phyloP scores from a whole-genome alignment of 1,140 invertebrate species.

The Drosophila mayri region DNA sequence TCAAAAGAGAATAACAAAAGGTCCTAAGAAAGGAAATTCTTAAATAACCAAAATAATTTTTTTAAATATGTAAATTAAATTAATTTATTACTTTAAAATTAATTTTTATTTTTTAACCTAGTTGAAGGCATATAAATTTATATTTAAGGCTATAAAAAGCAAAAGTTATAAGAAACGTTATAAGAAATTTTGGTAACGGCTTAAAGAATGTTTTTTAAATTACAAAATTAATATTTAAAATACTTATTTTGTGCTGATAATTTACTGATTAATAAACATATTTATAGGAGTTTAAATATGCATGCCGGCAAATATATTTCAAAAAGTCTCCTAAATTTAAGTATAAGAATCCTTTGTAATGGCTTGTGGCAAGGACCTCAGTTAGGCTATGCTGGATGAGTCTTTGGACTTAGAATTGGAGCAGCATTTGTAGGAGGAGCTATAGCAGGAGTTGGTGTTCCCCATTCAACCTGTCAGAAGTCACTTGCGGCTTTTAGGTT shows the following conservation, averaged over 20 bases:
- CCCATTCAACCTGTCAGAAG: conserved; percentile 38
- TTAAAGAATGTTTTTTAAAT: neutral
- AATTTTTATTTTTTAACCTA: neutral
- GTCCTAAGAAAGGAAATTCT: neutral
- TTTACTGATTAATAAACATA: neutral
- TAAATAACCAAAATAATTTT: neutral
- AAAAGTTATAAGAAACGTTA: neutral
- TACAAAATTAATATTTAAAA: neutral
- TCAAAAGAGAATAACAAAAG: neutral
- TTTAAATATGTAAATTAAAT: neutral
- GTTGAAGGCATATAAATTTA: neutral
- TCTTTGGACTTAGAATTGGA: neutral
- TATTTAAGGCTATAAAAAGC: too few relatives aligned
- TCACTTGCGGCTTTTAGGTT: conserved; percentile 44
- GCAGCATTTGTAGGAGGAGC: neutral
- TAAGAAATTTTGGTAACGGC: neutral
- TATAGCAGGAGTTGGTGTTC: neutral
- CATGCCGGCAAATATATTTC: neutral
- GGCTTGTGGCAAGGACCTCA: neutral
- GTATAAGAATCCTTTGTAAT: neutral
- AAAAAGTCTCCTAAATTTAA: neutral
- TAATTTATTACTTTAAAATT: too few relatives aligned
- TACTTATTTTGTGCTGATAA: neutral
- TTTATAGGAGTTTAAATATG: neutral
- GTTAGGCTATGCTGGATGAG: neutral